Conservation (phyloP, 2,888 invertebrate genomes). For the Mythimna ferrago region DNA sequence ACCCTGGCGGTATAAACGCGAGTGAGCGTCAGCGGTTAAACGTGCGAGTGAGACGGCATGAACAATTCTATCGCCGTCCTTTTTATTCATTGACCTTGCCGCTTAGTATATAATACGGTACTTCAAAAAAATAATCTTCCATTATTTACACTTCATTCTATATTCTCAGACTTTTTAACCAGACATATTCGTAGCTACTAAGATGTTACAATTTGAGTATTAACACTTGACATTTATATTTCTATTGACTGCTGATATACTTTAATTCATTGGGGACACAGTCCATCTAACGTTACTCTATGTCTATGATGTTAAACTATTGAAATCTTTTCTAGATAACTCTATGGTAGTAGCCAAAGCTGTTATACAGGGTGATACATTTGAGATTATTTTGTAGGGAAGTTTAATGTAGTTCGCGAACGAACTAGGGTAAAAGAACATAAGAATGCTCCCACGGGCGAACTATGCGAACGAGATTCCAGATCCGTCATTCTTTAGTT, state of each 20-base stretch:
- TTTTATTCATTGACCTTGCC: neutral
- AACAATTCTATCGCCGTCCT: too few relatives aligned
- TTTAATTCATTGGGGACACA: slow-evolving; percentile 29
- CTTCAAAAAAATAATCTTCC: neutral
- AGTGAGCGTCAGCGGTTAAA: too few relatives aligned
- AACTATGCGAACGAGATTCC: too few relatives aligned
- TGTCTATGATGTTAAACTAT: slow-evolving; percentile 39
- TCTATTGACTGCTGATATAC: slow-evolving; percentile 32
- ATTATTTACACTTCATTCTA: slow-evolving; percentile 3
- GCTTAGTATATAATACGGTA: neutral
- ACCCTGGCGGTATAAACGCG: too few relatives aligned
- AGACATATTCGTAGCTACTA: slow-evolving; percentile 42
- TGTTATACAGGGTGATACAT: slow-evolving; percentile 16
- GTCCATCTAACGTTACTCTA: slow-evolving; percentile 35
- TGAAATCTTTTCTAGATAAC: slow-evolving; percentile 34
- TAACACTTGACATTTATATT: slow-evolving; percentile 21
- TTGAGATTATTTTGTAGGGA: neutral
- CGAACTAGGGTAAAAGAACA: too few relatives aligned
- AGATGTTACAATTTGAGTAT: slow-evolving; percentile 39
- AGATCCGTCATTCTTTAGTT: too few relatives aligned
- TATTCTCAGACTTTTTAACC: slow-evolving; percentile 24
- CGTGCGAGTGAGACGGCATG: neutral
- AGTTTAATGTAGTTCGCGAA: too few relatives aligned
- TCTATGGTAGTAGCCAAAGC: slow-evolving; percentile 18
- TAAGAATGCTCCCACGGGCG: too few relatives aligned